Conservation (phyloP, 1,140 invertebrate species). For the Elysia chlorotica region DNA sequence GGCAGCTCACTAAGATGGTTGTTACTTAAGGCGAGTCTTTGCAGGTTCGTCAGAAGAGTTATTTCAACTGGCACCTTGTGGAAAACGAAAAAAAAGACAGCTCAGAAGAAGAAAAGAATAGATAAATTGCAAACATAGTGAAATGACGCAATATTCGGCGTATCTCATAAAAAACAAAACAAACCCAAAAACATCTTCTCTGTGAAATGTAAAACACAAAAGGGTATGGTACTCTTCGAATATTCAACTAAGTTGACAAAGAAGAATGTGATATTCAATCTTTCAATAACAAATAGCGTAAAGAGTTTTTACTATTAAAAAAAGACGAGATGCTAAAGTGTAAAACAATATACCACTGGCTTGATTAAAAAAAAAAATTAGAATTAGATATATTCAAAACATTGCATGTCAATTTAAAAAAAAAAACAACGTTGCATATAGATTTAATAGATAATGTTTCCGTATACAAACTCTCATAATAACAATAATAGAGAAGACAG, state of each 20-base stretch:
- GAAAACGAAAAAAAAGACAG: neutral
- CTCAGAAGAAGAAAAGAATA: neutral
- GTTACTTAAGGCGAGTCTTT: conserved; percentile 59
- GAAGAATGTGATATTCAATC: neutral
- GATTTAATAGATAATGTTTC: no score
- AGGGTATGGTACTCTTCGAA: neutral
- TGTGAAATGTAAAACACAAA: neutral
- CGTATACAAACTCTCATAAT: no score
- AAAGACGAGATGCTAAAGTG: no score
- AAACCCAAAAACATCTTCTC: neutral
- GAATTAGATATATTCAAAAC: no score
- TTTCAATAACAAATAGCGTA: neutral
- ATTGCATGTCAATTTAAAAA: no score
- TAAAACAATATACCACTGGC: no score
- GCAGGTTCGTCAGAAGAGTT: conserved; percentile 49
- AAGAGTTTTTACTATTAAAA: neutral
- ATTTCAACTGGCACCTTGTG: conserved; percentile 54
- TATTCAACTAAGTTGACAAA: neutral
- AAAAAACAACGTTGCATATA: no score
- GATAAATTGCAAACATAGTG: neutral
- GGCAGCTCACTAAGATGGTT: conserved; percentile 56
- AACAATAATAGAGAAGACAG: no score
- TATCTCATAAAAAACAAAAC: neutral
- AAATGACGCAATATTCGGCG: neutral
- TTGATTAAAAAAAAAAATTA: no score